Evolutionary conservation across 2,797 vertebrate genomes (phyloP).

Genomic region (Nannoperca obscura): DNA sequence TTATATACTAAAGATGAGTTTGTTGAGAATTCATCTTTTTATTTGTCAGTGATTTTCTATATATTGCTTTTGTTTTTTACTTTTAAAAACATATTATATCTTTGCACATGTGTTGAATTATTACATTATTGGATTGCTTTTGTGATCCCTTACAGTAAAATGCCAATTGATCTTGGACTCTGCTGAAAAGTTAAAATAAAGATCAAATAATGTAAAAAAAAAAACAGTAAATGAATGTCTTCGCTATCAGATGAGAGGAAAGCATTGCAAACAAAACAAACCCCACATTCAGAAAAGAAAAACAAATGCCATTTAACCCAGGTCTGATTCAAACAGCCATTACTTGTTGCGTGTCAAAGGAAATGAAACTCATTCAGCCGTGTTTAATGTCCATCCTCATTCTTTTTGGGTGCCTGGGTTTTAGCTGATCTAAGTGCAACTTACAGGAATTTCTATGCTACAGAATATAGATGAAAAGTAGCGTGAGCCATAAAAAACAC

Average conservation of each 20-base stretch:
- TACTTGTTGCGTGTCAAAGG: constrained; percentile 54
- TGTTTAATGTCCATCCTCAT: constrained; percentile 42
- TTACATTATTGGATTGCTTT: constrained; percentile 6
- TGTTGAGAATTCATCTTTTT: background rate
- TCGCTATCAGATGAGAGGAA: constrained; percentile 6
- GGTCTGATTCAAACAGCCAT: constrained; percentile 23
- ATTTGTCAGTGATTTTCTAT: background rate
- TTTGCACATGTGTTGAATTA: background rate
- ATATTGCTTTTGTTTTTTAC: background rate
- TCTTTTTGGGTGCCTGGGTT: constrained; percentile 32
- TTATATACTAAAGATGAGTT: constrained; percentile 11
- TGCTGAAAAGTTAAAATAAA: constrained; percentile 21
- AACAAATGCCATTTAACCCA: constrained; percentile 44
- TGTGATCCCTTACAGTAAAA: constrained; percentile 13
- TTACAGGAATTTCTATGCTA: constrained; percentile 19
- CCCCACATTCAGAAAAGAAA: constrained; percentile 18
- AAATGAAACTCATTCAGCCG: constrained; percentile 47
- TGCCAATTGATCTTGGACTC: background rate
- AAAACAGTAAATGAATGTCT: background rate
- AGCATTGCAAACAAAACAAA: background rate
- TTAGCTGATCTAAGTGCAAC: constrained; percentile 62
- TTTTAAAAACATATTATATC: background rate
- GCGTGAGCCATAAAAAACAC: constrained; percentile 57
- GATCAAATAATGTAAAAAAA: background rate
- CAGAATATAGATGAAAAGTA: constrained; percentile 48